Evolutionary conservation across 2,113 vertebrate genomes (phyloP).

Genomic region (Balaeniceps rex): DNA sequence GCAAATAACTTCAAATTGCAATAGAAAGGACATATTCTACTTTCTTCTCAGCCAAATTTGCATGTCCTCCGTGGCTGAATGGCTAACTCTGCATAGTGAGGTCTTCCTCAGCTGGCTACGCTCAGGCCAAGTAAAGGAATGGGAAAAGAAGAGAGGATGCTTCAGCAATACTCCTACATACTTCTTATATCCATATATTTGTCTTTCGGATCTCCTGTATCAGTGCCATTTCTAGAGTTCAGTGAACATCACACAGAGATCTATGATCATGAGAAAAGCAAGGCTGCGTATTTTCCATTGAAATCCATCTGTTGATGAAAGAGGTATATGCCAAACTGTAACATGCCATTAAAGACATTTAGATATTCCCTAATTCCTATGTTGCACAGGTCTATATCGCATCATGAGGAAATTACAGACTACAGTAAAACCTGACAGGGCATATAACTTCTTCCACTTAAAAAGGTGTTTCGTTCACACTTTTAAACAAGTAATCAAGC

Average conservation of each 20-base stretch:
- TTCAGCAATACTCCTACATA: not conserved
- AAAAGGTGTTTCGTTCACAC: not conserved
- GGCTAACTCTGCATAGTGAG: not conserved
- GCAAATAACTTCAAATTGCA: not conserved
- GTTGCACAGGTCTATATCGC: not conserved
- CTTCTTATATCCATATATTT: not conserved
- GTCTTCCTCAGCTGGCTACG: not conserved
- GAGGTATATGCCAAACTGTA: not conserved
- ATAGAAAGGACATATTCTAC: not conserved
- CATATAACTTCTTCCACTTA: not conserved
- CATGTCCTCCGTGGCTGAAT: not conserved
- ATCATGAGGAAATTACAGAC: not conserved
- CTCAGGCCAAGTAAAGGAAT: not conserved
- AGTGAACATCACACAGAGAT: not conserved
- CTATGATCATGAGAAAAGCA: not conserved
- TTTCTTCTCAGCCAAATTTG: not conserved
- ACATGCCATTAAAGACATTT: not conserved
- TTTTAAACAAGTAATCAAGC: not conserved
- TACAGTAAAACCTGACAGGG: not conserved
- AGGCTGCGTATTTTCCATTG: not conserved
- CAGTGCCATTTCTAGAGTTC: not conserved
- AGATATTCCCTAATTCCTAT: not conserved
- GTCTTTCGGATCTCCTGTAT: not conserved
- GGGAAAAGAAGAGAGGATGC: not conserved
- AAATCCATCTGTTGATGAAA: not conserved